Evolutionary conservation across 2,888 invertebrate species (phyloP).

Genomic region (Prostheceraeus crozeri): DNA sequence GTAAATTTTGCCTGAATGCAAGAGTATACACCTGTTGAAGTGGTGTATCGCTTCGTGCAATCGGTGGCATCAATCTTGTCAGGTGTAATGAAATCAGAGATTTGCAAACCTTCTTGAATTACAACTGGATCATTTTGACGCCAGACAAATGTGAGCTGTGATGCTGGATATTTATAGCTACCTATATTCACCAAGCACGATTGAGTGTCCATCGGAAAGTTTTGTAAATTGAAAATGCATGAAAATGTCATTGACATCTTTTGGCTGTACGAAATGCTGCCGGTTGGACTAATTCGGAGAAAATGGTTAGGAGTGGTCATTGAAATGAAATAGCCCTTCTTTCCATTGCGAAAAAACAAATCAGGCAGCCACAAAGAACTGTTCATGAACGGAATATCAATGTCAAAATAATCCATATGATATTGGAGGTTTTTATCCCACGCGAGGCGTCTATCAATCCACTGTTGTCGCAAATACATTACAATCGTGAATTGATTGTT

Average conservation of each 20-base stretch:
- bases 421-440: too few species aligned
- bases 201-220: slow-evolving; percentile 11
- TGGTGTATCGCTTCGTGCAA: not conserved
- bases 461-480: not conserved
- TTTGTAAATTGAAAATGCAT: not conserved
- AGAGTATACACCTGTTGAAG: too few species aligned
- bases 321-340: not conserved
- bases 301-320: not conserved
- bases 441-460: not conserved
- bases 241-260: slow-evolving; percentile 1
- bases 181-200: slow-evolving; percentile 15
- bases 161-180: not conserved
- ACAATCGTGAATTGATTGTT: too few species aligned
- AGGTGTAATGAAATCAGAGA: not conserved
- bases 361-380: slow-evolving; percentile 2
- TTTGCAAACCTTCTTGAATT: slow-evolving; percentile 1
- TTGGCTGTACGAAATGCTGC: not conserved
- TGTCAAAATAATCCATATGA: not conserved
- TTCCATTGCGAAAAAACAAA: slow-evolving; percentile 4
- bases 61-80: not conserved
- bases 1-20: too few species aligned
- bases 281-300: not conserved
- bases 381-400: not conserved
- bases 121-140: too few species aligned
- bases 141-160: not conserved